Evolutionary conservation across 2,888 invertebrate species (phyloP).

Genomic region (Sphecodes monilicornis): DNA sequence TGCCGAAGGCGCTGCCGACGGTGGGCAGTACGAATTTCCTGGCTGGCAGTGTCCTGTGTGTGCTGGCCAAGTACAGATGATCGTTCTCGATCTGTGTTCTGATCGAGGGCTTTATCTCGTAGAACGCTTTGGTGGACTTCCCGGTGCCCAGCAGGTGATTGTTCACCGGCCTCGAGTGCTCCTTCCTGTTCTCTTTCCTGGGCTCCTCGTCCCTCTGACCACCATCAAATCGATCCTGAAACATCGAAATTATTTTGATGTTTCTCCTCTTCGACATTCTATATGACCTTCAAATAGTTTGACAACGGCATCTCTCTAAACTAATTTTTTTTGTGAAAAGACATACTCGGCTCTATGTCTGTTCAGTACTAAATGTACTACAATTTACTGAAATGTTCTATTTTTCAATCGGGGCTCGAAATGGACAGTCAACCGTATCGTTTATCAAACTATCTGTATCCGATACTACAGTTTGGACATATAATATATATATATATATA

Average conservation of each 20-base stretch:
- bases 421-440: no score
- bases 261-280: background rate
- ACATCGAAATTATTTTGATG: background rate
- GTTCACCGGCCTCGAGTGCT: conserved; percentile 69
- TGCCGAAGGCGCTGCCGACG: conserved; percentile 81
- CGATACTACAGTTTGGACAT: no score
- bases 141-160: conserved; percentile 69
- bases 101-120: conserved; percentile 80
- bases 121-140: conserved; percentile 76
- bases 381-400: background rate
- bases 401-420: no score
- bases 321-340: background rate
- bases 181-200: conserved; percentile 61
- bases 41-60: conserved; percentile 38
- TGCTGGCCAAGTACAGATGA: conserved; percentile 38
- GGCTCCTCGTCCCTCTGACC: conserved; percentile 33
- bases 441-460: no score
- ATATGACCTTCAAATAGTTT: background rate
- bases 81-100: conserved; percentile 74
- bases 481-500: no score
- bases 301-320: background rate
- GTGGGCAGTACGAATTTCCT: conserved; percentile 77
- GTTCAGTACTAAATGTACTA: background rate
- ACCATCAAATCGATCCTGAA: background rate
- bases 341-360: background rate